A percentile compares a stretch with the other conserved stretches of the same genome.
These are phyloP conservation scores for Atrichornis clamosus DNA, from an alignment of 2,113 vertebrate genomes.

Conservation along the genomic window DNA sequence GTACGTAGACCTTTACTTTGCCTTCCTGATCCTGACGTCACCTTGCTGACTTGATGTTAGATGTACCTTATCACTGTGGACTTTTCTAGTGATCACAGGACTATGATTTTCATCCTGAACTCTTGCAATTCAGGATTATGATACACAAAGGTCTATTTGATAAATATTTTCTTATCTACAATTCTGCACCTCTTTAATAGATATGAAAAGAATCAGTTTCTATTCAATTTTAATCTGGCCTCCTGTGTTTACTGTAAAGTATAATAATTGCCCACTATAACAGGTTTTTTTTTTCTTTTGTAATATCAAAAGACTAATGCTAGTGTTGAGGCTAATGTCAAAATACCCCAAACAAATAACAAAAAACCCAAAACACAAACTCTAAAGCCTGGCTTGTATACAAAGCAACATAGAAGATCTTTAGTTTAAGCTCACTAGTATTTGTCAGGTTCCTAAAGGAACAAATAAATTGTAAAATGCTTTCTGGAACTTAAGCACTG, in stretches of 20 bases:
- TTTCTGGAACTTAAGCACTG: neutral
- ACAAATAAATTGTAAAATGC: neutral
- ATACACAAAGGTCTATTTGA: neutral
- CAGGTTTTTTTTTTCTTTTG: neutral
- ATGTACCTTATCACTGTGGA: neutral
- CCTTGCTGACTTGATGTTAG: neutral
- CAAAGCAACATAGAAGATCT: neutral
- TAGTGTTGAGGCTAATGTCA: neutral
- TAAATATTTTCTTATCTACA: neutral
- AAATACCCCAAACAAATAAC: accelerated
- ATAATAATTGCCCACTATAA: neutral
- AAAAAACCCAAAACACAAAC: no score
- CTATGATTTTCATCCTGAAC: neutral
- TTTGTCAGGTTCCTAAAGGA: neutral
- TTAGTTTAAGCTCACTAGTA: neutral
- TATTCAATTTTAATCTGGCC: neutral
- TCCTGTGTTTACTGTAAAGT: neutral
- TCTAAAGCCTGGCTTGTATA: neutral
- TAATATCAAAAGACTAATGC: neutral
- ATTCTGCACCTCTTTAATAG: neutral
- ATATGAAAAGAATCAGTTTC: neutral
- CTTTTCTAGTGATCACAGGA: neutral
- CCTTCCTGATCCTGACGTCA: neutral
- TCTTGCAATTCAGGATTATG: neutral
- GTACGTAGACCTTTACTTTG: neutral